Base-by-base conservation (phyloP, 2,888 invertebrate genomes). In the Eudemis profundana region DNA sequence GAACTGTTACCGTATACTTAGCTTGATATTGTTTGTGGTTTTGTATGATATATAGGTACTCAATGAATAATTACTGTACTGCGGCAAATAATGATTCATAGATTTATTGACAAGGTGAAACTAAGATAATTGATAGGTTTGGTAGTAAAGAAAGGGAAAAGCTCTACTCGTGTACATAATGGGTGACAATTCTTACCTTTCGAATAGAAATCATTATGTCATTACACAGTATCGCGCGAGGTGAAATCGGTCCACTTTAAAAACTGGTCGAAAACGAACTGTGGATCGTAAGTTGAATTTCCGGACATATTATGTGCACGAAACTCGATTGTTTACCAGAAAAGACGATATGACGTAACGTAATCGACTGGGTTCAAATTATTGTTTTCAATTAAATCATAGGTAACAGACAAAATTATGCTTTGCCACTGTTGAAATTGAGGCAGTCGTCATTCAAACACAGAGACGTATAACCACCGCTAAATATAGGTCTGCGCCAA, bases 151-250 rank as follows among this genome's bases (percentile, higher is more conserved):
- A 40, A 62, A 40, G 44, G 38, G 51, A 44, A 64, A 57, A 56
- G 33, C 42, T 50, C n/a, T 42, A 29, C 57, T 40, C 12, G 27
- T 17, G 15, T 36, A 49, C 44, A 46, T 56, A 46, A 50, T 21
- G 10, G 53, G 19, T 29, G 60, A 65, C 53, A 65, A 60, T 65
- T 65, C 47, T 29, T 60, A 53, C 59, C 65, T 60, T 65, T 65
- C 53, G 65, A 65, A 65, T 60, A 65, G 65, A 65, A 65, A 65
- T 47, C 65, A 65, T 60, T 65, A 60, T 65, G 59, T 60, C 51
- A 65, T 60, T 65, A 57, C 50, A 27, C 23, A 17, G 14, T 65
- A 53, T 46, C 27, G 19, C 46, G 33, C 38, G 44, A 53, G 27
- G 65, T 53, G 65, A 65, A 65, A 65, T 65, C 65, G 53, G 59